Evolutionary conservation across 2,888 invertebrate species (phyloP), one percentile per base, ranked within the genome.

Genomic region (Esperia sulphurella): DNA sequence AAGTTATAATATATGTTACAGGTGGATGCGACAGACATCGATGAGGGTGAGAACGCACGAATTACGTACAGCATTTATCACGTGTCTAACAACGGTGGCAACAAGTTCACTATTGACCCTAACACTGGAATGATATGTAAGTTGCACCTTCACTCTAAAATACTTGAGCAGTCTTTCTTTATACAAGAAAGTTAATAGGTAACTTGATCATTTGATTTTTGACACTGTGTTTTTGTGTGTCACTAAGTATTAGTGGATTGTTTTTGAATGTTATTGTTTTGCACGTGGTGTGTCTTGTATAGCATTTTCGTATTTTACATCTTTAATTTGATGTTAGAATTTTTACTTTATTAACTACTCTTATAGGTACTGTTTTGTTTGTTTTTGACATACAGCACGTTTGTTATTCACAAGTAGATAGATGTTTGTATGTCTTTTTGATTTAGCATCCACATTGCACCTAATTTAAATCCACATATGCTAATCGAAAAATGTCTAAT

Each of bases 51-150:
- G 69, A 96, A 97, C 79, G 96, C 96, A 14, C 92, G 93, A 47
- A 91, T 97, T 52, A 92, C 92, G 37, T 97, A 96, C 86, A 94
- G 94, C 62, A 95, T 97, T 56, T 95, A 95, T 75, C 97, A 97
- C 84, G 95, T 97, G 8, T 96, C 97, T 53, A 97, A 97, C 81
- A 96, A 96, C 78, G 97, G 97, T 1, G 91, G 93, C 53, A 94
- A 94, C 65, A 96, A 96, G 79, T 97, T 97, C 76, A 92, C 92
- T 64, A 96, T 97, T 63, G 94, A 97, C 71, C 92, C 95, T 44
- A 91, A 90, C 61, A 94, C 94, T 10, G 97, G 97, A 21, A 91
- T 94, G 57, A 93, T 94, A 68, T 91, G 90, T 90, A 74, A 86
- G 86, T 72, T 54, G 62, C 66, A 63, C 64, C 50, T 38, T 43